Conservation (phyloP, 2,888 invertebrate genomes). For the Orthonychiurus folsomi region DNA sequence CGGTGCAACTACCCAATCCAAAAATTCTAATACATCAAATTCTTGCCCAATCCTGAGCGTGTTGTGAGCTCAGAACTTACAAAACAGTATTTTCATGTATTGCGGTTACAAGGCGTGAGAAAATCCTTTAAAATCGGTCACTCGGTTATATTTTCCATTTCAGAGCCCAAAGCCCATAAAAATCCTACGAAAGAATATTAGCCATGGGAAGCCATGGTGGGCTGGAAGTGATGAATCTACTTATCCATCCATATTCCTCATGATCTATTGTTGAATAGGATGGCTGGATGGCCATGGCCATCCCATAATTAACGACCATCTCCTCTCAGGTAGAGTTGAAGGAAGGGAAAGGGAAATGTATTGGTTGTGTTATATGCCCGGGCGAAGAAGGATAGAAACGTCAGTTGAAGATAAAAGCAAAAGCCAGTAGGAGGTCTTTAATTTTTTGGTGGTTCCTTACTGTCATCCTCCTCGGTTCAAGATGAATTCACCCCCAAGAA, state of each 20-base stretch:
- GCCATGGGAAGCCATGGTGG: too few species aligned
- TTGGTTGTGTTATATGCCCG: neutral
- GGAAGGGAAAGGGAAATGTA: neutral
- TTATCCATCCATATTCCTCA: neutral
- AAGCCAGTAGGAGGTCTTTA: conserved; percentile 41
- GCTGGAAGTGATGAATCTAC: neutral
- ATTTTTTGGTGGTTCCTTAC: conserved; percentile 40
- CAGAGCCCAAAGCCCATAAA: too few species aligned
- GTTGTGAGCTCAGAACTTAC: too few species aligned
- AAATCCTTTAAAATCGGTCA: too few species aligned
- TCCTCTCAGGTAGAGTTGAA: neutral
- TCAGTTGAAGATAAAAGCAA: conserved; percentile 15
- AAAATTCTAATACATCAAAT: too few species aligned
- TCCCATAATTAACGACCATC: neutral
- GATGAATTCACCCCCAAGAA: conserved; percentile 28
- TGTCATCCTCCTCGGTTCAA: conserved; percentile 36
- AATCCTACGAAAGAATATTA: neutral
- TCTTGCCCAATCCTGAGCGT: too few species aligned
- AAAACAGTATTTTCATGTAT: too few species aligned
- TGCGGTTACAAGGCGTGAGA: neutral
- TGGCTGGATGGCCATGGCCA: neutral
- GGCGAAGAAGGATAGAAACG: too few species aligned
- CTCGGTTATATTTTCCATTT: too few species aligned
- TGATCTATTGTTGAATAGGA: neutral
- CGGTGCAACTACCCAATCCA: too few species aligned